phyloP scores from a whole-genome alignment of 2,113 vertebrate species.

The Sturnus vulgaris region DNA sequence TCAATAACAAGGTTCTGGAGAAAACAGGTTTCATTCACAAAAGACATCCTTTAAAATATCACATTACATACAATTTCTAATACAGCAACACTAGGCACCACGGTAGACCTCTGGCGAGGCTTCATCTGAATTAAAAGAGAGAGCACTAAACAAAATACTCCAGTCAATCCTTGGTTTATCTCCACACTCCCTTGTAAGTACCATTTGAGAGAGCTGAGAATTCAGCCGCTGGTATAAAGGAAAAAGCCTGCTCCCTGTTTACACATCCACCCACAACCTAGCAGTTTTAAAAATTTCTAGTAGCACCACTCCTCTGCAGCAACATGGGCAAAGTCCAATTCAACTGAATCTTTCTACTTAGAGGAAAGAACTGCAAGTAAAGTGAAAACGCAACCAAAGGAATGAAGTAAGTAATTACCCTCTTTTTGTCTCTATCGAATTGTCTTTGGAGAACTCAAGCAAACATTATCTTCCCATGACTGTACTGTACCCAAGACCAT shows the following conservation, averaged over 20 bases:
- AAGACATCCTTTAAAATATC: neutral
- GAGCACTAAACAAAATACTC: neutral
- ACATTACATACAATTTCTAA: neutral
- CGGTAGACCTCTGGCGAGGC: neutral
- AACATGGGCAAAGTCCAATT: neutral
- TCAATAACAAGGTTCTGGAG: neutral
- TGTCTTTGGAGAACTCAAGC: neutral
- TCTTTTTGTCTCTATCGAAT: neutral
- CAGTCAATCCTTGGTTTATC: neutral
- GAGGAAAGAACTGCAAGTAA: neutral
- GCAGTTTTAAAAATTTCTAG: neutral
- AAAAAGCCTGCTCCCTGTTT: neutral
- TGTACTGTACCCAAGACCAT: neutral
- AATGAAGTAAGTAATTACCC: neutral
- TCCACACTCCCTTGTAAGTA: neutral
- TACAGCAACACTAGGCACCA: neutral
- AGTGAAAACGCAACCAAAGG: neutral
- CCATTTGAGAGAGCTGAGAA: neutral
- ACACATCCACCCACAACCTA: neutral
- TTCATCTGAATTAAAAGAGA: neutral
- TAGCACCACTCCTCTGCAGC: neutral
- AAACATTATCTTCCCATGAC: neutral
- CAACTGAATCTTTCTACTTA: neutral
- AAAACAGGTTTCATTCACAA: neutral
- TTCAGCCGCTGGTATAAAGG: neutral